Evolutionary conservation across 1,140 invertebrate species (phyloP), one percentile per base, ranked within the genome.

Genomic region (Coptotermes formosanus): DNA sequence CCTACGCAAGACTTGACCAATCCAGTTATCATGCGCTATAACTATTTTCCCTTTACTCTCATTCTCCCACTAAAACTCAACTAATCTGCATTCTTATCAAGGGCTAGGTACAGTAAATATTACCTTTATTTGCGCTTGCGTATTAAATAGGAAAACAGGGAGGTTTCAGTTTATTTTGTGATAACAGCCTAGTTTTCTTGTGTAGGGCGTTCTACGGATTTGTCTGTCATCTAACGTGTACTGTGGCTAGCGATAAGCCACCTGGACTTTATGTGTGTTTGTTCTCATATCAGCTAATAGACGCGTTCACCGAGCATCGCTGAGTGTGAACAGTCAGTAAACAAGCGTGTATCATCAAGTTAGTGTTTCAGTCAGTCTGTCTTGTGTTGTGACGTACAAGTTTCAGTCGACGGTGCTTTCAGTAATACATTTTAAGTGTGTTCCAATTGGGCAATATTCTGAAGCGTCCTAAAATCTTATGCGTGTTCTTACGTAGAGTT

Each of bases 91-190:
- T 75, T 30, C 64, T 75, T 75, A 75, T 75, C 64, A n/a, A 75
- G n/a, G 64, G 64, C 25, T 30, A n/a, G 25, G 64, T 75, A 75
- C 14, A 75, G 64, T 75, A 75, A 75, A 75, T 75, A 75, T 75
- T 75, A 75, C 64, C 25, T 30, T n/a, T 75, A 75, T 75, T 75
- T 75, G 64, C 64, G 64, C n/a, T 75, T 75, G 64, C 64, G 64
- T 75, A 75, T 75, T 75, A 75, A 75, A 75, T 75, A 75, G 64
- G 25, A 75, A 75, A 75, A n/a, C 25, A 75, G 64, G 64, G 64
- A 75, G 64, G 64, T 30, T 75, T 75, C n/a, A 75, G 64, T 75
- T 75, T 75, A 75, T 75, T 75, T 16, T 75, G 64, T 30, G 64
- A 75, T 75, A 75, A 75, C 25, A 75, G 64, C 64, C 14, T 75